Percentiles rank a stretch among this genome's conserved stretches.
These are phyloP conservation scores for Syngnathus floridae DNA, from an alignment of 2,113 vertebrate genomes.

Conservation along the genomic window DNA sequence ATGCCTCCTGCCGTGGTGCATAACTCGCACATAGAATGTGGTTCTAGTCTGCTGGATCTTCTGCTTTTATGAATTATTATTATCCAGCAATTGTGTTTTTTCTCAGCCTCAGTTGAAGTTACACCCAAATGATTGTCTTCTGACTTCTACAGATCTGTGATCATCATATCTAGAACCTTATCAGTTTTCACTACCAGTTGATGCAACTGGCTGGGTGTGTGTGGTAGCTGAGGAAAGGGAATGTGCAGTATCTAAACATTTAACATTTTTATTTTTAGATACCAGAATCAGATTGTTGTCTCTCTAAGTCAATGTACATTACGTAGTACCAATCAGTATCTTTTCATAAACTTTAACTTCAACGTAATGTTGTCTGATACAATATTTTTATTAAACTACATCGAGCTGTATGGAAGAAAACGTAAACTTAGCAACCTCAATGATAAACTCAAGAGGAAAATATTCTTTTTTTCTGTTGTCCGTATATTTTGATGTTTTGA, in stretches of 20 bases:
- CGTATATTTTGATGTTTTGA: background rate
- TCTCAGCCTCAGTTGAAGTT: conserved; percentile 27
- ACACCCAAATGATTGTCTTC: conserved; percentile 3
- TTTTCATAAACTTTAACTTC: background rate
- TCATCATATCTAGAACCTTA: background rate
- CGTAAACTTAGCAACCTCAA: background rate
- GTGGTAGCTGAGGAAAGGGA: background rate
- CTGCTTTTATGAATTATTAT: conserved; percentile 5
- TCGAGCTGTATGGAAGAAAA: background rate
- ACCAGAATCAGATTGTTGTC: too few relatives aligned
- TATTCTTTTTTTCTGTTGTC: background rate
- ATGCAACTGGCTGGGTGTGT: background rate
- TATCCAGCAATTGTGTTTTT: conserved; percentile 1
- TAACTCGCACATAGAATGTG: background rate
- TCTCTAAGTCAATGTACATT: background rate
- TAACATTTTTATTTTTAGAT: background rate
- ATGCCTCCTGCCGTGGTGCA: background rate
- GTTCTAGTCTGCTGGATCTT: conserved; percentile 11
- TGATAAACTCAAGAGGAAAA: background rate
- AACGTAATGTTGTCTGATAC: background rate
- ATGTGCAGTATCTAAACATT: background rate
- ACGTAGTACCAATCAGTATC: background rate
- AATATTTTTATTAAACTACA: background rate
- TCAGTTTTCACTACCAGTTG: background rate
- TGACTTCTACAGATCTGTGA: background rate